Conservation (phyloP, 2,797 vertebrate genomes). For the Eutrigla gurnardus region DNA sequence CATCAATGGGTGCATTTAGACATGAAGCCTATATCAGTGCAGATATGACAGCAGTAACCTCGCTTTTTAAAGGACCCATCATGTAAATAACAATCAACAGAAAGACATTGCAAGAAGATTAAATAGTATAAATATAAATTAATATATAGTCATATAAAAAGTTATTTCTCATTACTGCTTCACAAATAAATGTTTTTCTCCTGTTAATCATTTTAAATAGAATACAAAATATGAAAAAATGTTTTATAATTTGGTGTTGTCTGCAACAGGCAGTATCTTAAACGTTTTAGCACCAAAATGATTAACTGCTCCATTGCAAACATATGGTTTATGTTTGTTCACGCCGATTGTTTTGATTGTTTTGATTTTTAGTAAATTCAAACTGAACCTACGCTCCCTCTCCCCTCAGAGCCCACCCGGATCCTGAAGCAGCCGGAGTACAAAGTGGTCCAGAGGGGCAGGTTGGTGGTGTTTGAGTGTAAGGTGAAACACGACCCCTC, state of each 20-base stretch:
- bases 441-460: slow-evolving; percentile 88
- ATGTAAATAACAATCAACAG: neutral
- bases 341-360: neutral
- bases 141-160: neutral
- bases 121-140: no score
- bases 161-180: neutral
- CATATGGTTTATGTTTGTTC: neutral
- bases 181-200: neutral
- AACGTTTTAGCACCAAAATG: neutral
- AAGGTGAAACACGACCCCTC: slow-evolving; percentile 93
- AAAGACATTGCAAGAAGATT: neutral
- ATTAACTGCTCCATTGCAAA: neutral
- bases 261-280: neutral
- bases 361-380: neutral
- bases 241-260: no score
- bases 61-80: neutral
- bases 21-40: neutral
- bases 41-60: neutral
- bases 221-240: neutral
- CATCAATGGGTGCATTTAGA: neutral
- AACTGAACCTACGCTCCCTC: neutral
- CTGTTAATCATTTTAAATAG: neutral
- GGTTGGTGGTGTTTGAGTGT: slow-evolving; percentile 92
- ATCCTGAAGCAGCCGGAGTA: slow-evolving; percentile 94
- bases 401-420: slow-evolving; percentile 90